phyloP scores from a whole-genome alignment of 2,113 vertebrate genomes.

The Urocolius indicus region DNA sequence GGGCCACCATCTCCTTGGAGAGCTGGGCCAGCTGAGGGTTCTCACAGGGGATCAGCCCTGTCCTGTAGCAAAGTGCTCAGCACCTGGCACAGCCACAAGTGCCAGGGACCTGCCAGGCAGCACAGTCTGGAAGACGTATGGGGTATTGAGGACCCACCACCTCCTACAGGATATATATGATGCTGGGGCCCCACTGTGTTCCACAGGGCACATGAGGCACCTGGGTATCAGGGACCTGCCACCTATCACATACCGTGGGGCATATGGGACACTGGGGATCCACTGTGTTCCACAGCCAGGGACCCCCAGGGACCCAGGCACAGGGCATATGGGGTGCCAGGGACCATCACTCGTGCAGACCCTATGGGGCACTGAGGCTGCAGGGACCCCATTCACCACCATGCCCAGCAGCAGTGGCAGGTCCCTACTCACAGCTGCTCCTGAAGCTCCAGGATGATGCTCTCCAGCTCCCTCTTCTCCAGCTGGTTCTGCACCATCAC shows the following conservation, averaged over 20 bases:
- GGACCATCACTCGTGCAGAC: background rate
- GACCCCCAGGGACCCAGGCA: no score
- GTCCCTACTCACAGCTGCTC: constrained; percentile 89
- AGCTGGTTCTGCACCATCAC: constrained; percentile 88
- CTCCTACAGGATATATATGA: background rate
- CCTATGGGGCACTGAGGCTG: no score
- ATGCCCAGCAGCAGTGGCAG: fast-evolving
- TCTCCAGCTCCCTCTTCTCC: constrained; percentile 96
- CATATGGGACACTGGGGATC: background rate
- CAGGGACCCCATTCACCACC: no score
- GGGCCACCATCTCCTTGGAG: constrained; percentile 88
- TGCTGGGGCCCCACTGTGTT: background rate
- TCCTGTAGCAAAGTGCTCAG: constrained; percentile 76
- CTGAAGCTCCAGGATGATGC: constrained; percentile 93
- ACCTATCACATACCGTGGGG: background rate
- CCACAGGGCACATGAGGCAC: no score
- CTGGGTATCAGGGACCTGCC: background rate
- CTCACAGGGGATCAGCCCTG: constrained; percentile 92
- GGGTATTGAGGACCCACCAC: background rate
- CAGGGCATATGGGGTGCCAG: fast-evolving
- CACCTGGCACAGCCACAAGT: fast-evolving
- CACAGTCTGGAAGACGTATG: fast-evolving
- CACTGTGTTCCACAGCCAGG: no score
- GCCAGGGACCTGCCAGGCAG: fast-evolving
- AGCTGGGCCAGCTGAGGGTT: constrained; percentile 87